phyloP scores from a whole-genome alignment of 2,888 invertebrate genomes.

The Drosophila mulleri region DNA sequence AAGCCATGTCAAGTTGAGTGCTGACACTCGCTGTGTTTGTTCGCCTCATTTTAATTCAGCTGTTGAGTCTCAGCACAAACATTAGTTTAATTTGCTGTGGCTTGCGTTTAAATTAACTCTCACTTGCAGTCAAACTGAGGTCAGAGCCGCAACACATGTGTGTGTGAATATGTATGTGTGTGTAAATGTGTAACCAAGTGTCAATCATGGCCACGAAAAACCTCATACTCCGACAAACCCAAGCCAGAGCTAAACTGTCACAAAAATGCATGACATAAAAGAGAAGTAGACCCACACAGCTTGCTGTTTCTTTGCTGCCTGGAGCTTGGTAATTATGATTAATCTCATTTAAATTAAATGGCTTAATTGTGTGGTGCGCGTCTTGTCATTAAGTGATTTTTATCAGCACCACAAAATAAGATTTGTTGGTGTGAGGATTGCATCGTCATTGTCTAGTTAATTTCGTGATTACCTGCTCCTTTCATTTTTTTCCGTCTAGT shows the following conservation, averaged over 20 bases:
- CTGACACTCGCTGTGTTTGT: constrained; percentile 9
- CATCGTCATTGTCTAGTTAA: constrained; percentile 30
- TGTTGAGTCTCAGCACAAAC: constrained; percentile 42
- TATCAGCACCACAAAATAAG: constrained; percentile 60
- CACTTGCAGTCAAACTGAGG: constrained; percentile 30
- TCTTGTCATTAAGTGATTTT: constrained; percentile 82
- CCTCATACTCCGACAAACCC: not conserved
- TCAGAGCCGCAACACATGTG: constrained; percentile 12
- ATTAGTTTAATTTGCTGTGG: constrained; percentile 77
- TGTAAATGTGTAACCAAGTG: constrained; percentile 21
- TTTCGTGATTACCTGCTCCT: not conserved
- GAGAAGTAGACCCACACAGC: constrained; percentile 1
- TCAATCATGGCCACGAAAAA: constrained; percentile 48
- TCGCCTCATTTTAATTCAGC: constrained; percentile 53
- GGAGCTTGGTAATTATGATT: constrained; percentile 76
- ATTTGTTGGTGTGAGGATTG: constrained; percentile 29
- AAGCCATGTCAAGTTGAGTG: constrained; percentile 21
- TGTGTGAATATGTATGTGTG: not conserved
- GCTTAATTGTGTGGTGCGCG: constrained; percentile 73
- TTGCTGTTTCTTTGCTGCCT: constrained; percentile 15
- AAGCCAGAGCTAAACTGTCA: constrained; percentile 21
- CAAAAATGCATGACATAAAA: constrained; percentile 35
- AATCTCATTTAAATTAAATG: constrained; percentile 82
- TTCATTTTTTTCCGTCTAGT: not conserved
- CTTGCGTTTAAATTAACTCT: constrained; percentile 65